These are phyloP conservation scores for Emydocephalus ijimae DNA, from an alignment of 2,113 vertebrate genomes.

Conservation along the genomic window DNA sequence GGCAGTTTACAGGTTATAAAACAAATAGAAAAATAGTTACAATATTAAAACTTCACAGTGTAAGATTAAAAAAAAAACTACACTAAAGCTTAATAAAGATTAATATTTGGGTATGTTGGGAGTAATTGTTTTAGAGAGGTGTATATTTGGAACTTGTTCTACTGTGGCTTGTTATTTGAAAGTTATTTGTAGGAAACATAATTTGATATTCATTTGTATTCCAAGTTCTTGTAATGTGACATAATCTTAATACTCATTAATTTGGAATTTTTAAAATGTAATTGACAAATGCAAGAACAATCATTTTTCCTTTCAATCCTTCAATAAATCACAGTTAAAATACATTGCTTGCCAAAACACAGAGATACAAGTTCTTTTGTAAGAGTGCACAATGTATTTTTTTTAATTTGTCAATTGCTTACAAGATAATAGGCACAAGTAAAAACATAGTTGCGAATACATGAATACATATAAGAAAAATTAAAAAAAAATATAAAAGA, in stretches of 20 bases:
- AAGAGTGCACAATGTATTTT: background rate
- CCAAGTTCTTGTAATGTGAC: background rate
- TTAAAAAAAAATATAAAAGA: too few species aligned
- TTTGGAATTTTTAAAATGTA: background rate
- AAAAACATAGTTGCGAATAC: too few species aligned
- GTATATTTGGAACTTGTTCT: background rate
- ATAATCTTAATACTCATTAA: background rate
- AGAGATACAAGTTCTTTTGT: background rate
- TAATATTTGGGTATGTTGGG: background rate
- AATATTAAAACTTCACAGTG: background rate
- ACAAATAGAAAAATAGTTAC: background rate
- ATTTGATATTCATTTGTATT: background rate
- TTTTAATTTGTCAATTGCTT: too few species aligned
- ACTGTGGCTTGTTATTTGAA: background rate
- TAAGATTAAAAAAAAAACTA: background rate
- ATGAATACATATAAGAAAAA: too few species aligned
- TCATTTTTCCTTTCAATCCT: background rate
- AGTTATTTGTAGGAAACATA: background rate
- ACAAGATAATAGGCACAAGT: too few species aligned
- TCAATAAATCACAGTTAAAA: background rate
- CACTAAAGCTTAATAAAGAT: background rate
- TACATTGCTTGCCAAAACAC: background rate
- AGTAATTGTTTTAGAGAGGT: background rate
- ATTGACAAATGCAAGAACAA: background rate
- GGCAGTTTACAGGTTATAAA: background rate